Base-by-base conservation (phyloP, 2,797 vertebrate species). In the Microctenopoma stevenorrisi region DNA sequence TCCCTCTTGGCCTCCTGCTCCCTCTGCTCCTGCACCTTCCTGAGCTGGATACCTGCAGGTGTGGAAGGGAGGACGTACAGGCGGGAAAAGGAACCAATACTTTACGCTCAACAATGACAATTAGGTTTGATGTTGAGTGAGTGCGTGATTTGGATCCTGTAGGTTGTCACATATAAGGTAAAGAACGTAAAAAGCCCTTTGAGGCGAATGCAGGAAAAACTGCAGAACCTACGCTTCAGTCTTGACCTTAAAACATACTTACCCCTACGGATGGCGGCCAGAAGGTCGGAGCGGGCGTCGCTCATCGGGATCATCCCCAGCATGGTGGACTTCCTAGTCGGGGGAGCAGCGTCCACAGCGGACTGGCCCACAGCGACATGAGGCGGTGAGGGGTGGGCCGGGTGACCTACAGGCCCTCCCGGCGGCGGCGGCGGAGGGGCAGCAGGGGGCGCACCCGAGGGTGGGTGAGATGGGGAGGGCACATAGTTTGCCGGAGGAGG, bases 1-100 rank as follows among this genome's bases (percentile, higher is more conserved):
- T 97, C 96, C 73, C 96, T 92, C 88, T 97, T 97, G 2, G 96
- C 96, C 86, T 97, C 96, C 85, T 97, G 95, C 58, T 97, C 96
- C 85, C 96, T 84, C 67, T 97, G 96, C 86, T 97, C 96, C 87
- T 97, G 96, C 30, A 97, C 96, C 82, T 97, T 97, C 56, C 96
- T 94, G 76, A 97, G 95, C 54, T 97, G 96, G 89, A 97, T 97
- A 53, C 96, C 96, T 97, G 67, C 3, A 18, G 51, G 12, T 28
- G 46, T 37, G 28, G 68, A n/a, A 7, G 59, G 18, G 28, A 4
- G 1, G 13, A 16, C 1, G 18, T 2, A 16, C 7, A 1, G 22
- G 22, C 22, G 22, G 22, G 22, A 22, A 22, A 22, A 22, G 22
- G 22, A 22, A 22, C 22, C 22, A 22, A 22, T 22, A 22, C 22